Conservation (phyloP, 2,113 vertebrate genomes). For the Mesembrinibis cayennensis region DNA sequence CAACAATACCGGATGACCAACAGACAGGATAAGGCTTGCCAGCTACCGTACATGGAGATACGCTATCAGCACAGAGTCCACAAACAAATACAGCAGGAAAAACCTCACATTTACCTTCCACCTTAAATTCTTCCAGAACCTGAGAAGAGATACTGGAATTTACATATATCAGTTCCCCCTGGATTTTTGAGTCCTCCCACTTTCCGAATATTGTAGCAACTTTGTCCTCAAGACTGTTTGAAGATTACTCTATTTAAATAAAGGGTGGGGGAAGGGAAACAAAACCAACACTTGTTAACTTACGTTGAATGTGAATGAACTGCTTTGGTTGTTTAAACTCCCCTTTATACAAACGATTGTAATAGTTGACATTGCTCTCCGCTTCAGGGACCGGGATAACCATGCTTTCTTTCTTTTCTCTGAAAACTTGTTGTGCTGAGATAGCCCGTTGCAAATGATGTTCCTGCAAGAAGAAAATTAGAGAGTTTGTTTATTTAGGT, state of each 20-base stretch:
- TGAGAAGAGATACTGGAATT: neutral
- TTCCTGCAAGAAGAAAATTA: slow-evolving; percentile 79
- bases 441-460: slow-evolving; percentile 95
- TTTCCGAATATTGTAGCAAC: neutral
- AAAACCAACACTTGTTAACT: slow-evolving; percentile 60
- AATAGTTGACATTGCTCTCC: slow-evolving; percentile 91
- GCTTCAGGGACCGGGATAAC: slow-evolving; percentile 94
- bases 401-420: slow-evolving; percentile 95
- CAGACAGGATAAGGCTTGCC: neutral
- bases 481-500: neutral
- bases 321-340: slow-evolving; percentile 91
- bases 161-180: neutral
- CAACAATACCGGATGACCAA: neutral
- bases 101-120: neutral
- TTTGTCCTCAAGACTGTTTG: neutral
- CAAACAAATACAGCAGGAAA: neutral
- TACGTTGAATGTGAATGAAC: slow-evolving; percentile 95
- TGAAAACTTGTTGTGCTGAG: slow-evolving; percentile 92
- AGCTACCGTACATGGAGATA: neutral
- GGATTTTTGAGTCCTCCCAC: neutral
- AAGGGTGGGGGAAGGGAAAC: neutral
- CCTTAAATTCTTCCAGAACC: neutral
- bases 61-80: neutral
- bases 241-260: neutral
- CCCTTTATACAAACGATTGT: slow-evolving; percentile 90